Evolutionary conservation across 2,888 invertebrate species (phyloP), one percentile per base, ranked within the genome.

Genomic region (Aricia artaxerxes): DNA sequence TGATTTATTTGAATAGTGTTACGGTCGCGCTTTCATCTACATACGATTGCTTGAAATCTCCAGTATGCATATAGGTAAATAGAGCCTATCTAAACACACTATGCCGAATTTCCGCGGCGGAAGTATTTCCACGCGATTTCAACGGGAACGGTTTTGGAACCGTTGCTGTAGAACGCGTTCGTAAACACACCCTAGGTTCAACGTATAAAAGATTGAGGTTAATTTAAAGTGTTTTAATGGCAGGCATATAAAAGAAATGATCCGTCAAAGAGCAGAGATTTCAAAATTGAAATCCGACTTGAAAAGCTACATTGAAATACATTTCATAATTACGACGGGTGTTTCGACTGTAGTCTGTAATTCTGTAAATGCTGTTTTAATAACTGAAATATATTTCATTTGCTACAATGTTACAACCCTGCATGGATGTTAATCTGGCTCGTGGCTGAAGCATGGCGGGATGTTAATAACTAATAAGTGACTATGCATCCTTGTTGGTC

Each of bases 141-240:
- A 9, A 49, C 49, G 49, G 53, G 1, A 7, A 49, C 49, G 9
- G 11, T 53, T 57, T 57, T 57, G 3, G 16, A 16, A 57, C 13
- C 57, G 57, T 16, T 16, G 13, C 57, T 57, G 64, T 13, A 5
- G 5, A 69, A 38, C 16, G 13, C 35, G 13, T 38, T 38, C 3
- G 31, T 1, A 31, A 69, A 69, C 64, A 11, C 64, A 11, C 35
- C 24, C 61, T 64, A 31, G 5, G 69, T 13, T 69, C 35, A 9
- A 69, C 35, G 11, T 76, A 76, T 76, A 57, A 76, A 82, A 83
- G 82, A 84, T 82, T 84, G 82, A 83, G 44, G 44, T 44, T 75
- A 75, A 38, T 75, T 75, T 31, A 75, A 75, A 44, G 31, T 49
- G 24, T 75, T 73, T 40, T 75, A 49, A 75, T 49, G 75, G 49